Evolutionary conservation across 2,888 invertebrate genomes (phyloP).

Genomic region (Baccha elongata): DNA sequence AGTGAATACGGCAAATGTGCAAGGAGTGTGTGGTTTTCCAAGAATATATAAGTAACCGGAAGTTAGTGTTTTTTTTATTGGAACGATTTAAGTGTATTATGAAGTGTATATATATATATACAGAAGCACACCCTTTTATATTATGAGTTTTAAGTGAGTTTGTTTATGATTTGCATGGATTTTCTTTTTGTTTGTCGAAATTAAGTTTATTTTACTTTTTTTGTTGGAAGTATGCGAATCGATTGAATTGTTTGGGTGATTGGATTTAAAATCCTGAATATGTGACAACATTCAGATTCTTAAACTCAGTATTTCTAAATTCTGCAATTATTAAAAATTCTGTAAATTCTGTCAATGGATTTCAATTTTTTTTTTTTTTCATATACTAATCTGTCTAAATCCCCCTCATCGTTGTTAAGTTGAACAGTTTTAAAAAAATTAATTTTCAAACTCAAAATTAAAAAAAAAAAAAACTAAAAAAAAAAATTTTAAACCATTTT

Average conservation of each 20-base stretch:
- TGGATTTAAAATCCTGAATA: too few species aligned
- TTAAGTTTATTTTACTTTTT: too few species aligned
- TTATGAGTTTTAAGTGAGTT: conserved; percentile 10
- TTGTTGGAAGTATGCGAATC: neutral
- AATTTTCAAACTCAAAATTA: too few species aligned
- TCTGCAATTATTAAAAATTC: too few species aligned
- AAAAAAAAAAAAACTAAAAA: too few species aligned
- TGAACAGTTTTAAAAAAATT: too few species aligned
- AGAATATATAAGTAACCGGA: conserved; percentile 11
- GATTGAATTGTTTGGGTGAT: neutral
- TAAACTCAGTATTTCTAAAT: too few species aligned
- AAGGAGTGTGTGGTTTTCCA: conserved; percentile 18
- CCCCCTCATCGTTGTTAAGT: too few species aligned
- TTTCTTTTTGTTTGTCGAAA: neutral
- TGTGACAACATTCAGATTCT: too few species aligned
- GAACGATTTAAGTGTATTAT: conserved; percentile 5
- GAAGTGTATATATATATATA: conserved; percentile 7
- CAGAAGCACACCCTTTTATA: conserved; percentile 21
- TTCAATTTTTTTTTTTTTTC: neutral
- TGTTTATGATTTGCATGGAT: conserved; percentile 5
- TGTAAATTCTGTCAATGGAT: too few species aligned
- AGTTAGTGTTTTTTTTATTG: conserved; percentile 24
- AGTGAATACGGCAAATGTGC: conserved; percentile 1
- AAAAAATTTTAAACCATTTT: too few species aligned
- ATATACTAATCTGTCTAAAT: too few species aligned